Evolutionary conservation across 1,140 invertebrate species (phyloP), one percentile per base, ranked within the genome.

Genomic region (Papilio xuthus): DNA sequence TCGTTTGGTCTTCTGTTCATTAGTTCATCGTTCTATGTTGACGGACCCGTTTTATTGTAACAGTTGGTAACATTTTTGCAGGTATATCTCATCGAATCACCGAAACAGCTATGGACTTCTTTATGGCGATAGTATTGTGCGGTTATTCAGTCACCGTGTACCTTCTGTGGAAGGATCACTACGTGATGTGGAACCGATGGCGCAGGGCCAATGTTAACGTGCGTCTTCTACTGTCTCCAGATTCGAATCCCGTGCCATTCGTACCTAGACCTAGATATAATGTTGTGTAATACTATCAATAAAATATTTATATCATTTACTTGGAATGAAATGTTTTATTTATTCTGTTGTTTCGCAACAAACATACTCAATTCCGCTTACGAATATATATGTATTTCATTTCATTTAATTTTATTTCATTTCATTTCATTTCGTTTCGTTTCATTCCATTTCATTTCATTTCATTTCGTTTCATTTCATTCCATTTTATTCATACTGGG

Each of bases 131-230:
- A 78, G 93, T 94, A 4, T 80, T 94, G 3, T 94, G 93, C 77
- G 93, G 92, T 0, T 94, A 94, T 77, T 91, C 89, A 0, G 90
- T 94, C 7, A 94, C 92, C 0, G 90, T 93, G 2, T 94, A 94
- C 80, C 85, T 93, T n/a, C 84, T 94, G 12, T 94, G 93, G 92
- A 94, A 93, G 73, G 93, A 94, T 73, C 93, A 94, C 78, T 93
- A 92, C 78, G 88, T 93, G 28, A 90, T 94, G 90, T 94, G 93
- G 93, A 92, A 93, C 69, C 78, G 93, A 41, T 94, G 93, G 93
- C 78, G 93, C 20, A 81, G 91, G 32, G 92, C 92, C 9, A 94
- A 93, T 74, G 92, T 94, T 12, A 93, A 94, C 78, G 93, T 94
- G 15, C 82, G 92, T 41, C 79, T 94, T 7, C 83, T 94, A 0